Evolutionary conservation across 1,140 invertebrate species (phyloP), one percentile per base, ranked within the genome.

Genomic region (Eriocheir sinensis): DNA sequence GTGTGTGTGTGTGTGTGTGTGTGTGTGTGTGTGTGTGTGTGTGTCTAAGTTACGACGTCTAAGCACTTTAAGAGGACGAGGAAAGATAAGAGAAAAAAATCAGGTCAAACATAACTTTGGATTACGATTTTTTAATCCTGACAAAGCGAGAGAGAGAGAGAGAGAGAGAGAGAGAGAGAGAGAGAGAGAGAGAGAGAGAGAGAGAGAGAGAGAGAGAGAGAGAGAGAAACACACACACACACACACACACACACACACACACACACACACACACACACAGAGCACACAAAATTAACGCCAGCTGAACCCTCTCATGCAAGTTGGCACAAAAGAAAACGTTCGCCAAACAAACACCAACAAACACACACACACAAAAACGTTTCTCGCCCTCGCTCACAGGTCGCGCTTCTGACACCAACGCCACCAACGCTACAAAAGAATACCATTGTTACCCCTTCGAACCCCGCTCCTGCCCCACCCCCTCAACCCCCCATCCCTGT

Each of bases 1-100:
- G 21, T 3, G 53, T 15, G 27, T 21, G 44, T 48, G 44, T 48
- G 44, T 72, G 53, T 72, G 53, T 72, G 53, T 72, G 53, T 72
- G 53, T 72, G 53, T 72, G 53, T 72, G 53, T 72, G 53, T 72
- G 53, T 72, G 53, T 72, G 53, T 72, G 53, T 72, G 53, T 72
- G 53, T 72, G 53, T 72, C 9, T 72, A n/a, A n/a, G n/a, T n/a
- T n/a, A n/a, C n/a, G n/a, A n/a, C n/a, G n/a, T n/a, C n/a, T n/a
- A n/a, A n/a, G n/a, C n/a, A n/a, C n/a, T n/a, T n/a, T n/a, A 27
- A 72, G 12, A 72, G 21, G 2, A n/a, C 27, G 2, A 72, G n/a
- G 27, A 72, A 72, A 17, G 21, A n/a, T n/a, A 72, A 72, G 1
- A 27, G n/a, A 17, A n/a, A 72, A 17, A 72, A 2, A 72, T n/a